A percentile compares a stretch with the other conserved stretches of the same genome.
These are phyloP conservation scores for Platalea minor DNA, from an alignment of 2,797 vertebrate species.

Conservation along the genomic window DNA sequence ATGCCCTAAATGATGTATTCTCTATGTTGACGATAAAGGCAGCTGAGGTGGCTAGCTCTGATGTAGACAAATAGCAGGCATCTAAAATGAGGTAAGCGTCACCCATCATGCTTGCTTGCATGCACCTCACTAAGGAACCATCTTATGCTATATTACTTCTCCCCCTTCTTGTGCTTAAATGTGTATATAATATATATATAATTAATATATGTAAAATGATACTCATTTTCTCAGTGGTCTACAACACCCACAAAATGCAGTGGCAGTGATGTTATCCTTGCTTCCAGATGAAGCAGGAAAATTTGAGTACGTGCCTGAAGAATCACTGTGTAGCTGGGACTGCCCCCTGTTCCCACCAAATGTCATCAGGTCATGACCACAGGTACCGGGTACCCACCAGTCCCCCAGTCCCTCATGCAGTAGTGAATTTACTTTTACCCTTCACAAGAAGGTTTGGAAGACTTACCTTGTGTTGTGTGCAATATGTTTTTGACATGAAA, in stretches of 20 bases:
- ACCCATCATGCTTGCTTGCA: background rate
- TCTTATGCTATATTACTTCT: background rate
- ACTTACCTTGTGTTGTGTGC: background rate
- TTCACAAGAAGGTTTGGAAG: background rate
- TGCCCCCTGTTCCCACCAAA: background rate
- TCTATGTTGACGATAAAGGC: background rate
- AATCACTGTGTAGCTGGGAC: background rate
- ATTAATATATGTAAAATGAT: background rate
- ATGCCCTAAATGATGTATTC: background rate
- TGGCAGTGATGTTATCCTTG: background rate
- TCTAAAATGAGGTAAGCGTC: background rate
- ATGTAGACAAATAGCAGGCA: background rate
- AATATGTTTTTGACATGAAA: background rate
- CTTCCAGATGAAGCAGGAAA: background rate
- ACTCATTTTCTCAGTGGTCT: background rate
- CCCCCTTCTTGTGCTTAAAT: background rate
- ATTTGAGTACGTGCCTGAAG: background rate
- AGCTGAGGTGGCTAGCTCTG: background rate
- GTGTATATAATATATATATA: background rate
- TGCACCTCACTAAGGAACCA: background rate
- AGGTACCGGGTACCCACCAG: rapidly evolving
- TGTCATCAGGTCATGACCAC: background rate
- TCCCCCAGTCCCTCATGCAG: background rate
- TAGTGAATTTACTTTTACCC: background rate
- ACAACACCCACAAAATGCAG: background rate